Percentiles rank a stretch among this genome's conserved stretches.
Conservation (phyloP, 92 coral and sea anemone species). For the Parazoanthus swiftii region DNA sequence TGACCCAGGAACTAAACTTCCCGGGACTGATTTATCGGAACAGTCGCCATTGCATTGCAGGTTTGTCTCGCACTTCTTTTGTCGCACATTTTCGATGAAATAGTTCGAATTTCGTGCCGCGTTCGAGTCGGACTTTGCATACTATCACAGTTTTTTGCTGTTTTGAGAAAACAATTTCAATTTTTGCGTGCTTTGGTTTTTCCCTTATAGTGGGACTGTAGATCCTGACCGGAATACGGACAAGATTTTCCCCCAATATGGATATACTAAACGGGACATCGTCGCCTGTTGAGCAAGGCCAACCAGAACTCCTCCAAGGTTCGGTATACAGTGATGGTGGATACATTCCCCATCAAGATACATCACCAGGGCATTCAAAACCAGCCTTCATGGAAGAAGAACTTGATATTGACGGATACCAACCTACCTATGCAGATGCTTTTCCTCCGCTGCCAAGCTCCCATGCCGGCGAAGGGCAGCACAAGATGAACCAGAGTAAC, state of each 20-base stretch:
- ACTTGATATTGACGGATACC: conserved; percentile 86
- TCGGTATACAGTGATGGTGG: conserved; percentile 81
- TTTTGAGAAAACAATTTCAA: not conserved
- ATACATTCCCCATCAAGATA: conserved; percentile 65
- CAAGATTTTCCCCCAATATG: conserved; percentile 82
- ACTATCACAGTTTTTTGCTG: not conserved
- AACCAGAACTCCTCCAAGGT: conserved; percentile 68
- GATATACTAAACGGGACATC: conserved; percentile 80
- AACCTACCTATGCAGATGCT: conserved; percentile 98
- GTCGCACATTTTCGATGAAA: not conserved
- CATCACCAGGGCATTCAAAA: conserved; percentile 45
- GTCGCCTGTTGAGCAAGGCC: conserved; percentile 55
- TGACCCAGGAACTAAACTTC: conserved; percentile 74
- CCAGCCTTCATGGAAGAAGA: conserved; percentile 61
- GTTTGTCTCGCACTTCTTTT: conserved; percentile 41
- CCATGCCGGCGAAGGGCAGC: conserved; percentile 72
- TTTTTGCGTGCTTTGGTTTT: conserved; percentile 36
- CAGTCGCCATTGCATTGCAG: conserved; percentile 92
- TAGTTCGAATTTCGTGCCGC: conserved; percentile 15
- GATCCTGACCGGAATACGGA: conserved; percentile 99
- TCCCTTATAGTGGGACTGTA: conserved; percentile 90
- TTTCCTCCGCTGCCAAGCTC: conserved; percentile 96
- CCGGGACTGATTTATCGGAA: conserved; percentile 96
- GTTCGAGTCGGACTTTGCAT: conserved; percentile 16
- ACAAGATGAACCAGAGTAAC: conserved; percentile 55